Conservation (phyloP, 2,888 invertebrate species). For the Mechanitis messenoides region DNA sequence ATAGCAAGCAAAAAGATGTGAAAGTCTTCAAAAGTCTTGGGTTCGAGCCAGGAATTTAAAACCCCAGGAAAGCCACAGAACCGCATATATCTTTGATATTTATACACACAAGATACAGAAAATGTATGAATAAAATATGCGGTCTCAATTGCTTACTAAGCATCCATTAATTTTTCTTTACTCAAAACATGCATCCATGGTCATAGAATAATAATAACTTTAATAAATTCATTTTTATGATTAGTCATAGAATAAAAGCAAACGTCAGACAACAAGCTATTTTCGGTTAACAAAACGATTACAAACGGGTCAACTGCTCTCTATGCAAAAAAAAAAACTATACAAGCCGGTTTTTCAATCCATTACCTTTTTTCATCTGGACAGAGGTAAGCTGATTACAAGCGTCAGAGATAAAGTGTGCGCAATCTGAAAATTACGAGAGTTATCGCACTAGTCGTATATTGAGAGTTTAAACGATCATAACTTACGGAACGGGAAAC, state of each 20-base stretch:
- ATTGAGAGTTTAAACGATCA: constrained; percentile 15
- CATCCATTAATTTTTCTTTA: no score
- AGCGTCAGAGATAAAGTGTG: constrained; percentile 45
- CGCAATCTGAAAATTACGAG: constrained; percentile 20
- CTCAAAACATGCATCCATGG: no score
- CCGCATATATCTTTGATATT: constrained; percentile 25
- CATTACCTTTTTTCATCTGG: constrained; percentile 60
- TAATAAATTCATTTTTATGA: no score
- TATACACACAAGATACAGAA: no score
- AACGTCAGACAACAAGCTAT: no score
- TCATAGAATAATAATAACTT: no score
- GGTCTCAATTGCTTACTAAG: no score
- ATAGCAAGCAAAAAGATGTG: constrained; percentile 28
- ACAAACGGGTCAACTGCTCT: constrained; percentile 1
- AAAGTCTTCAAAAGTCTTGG: constrained; percentile 32
- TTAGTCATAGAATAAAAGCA: no score
- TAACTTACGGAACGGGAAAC: neutral
- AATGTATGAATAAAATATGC: no score
- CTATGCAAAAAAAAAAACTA: constrained; percentile 22
- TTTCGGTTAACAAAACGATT: neutral
- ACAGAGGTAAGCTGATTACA: constrained; percentile 61
- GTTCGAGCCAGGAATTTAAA: constrained; percentile 29
- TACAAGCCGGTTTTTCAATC: constrained; percentile 47
- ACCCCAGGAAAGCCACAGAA: constrained; percentile 31
- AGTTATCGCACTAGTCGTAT: constrained; percentile 16